Evolutionary conservation across 1,140 invertebrate genomes (phyloP), one percentile per base, ranked within the genome.

Genomic region (Physella acuta): DNA sequence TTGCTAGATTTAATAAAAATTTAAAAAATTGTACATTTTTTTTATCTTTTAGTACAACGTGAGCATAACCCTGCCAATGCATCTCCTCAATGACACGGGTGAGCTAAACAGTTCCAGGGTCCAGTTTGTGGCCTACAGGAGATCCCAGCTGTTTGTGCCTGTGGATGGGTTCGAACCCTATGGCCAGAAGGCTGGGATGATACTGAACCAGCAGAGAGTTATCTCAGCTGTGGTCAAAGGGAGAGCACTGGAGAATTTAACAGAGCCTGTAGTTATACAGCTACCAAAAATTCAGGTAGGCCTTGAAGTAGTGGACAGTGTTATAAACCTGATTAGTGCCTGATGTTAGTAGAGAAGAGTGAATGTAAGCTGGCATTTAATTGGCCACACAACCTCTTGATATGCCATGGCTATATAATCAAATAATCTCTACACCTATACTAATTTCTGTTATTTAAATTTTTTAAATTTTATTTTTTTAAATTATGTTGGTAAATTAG

Each of bases 111-210:
- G 24, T 2, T 26, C 56, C 11, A 51, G 66, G n/a, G 0, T 68
- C 1, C 37, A 49, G 55, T 68, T 59, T 30, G 30, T 68, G 8
- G 56, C 24, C 3, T 60, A 68, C 66, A 52, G 28, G n/a, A 33
- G 66, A 17, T 68, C 66, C 1, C 66, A 68, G 39, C 30, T 68
- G 24, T 68, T 68, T 60, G 56, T 59, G 0, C 66, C 66, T 4
- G 39, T 3, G 26, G 56, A 26, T 5, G 68, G 49, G 3, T 44
- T 30, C 26, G 36, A 5, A 3, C 20, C 26, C 14, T 26, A n/a
- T 55, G 34, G 20, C 11, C 1, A n/a, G 2, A 44, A 20, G 0
- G 53, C n/a, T 1, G 31, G 36, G 16, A 16, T 5, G 16, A 11
- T 33, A 11, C 8, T 44, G 30, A 34, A 33, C 31, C 30, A 31